These are phyloP conservation scores for Doryteuthis pealeii DNA, from an alignment of 1,140 invertebrate genomes.

Conservation along the genomic window DNA sequence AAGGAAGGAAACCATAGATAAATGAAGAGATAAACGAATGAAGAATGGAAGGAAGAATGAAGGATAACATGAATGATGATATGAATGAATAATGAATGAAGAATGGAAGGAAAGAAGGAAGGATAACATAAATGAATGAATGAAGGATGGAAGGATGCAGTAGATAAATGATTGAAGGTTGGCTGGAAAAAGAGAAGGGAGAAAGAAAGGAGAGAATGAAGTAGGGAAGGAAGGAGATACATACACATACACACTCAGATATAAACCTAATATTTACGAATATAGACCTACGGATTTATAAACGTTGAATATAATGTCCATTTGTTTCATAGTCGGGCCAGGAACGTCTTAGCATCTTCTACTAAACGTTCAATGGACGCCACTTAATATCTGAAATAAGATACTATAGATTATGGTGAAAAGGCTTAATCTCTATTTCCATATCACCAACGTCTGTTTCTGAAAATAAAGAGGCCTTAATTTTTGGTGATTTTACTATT, in stretches of 20 bases:
- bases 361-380: too few relatives aligned
- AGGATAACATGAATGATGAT: background rate
- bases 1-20: background rate
- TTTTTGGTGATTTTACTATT: too few relatives aligned
- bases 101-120: background rate
- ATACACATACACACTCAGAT: background rate
- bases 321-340: too few relatives aligned
- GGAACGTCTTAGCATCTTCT: too few relatives aligned
- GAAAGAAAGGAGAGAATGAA: background rate
- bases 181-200: background rate
- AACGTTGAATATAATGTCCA: too few relatives aligned
- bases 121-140: background rate
- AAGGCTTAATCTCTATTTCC: too few relatives aligned
- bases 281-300: background rate
- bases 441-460: too few relatives aligned
- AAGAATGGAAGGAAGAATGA: background rate
- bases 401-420: too few relatives aligned
- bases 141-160: background rate
- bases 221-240: background rate
- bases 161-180: too few relatives aligned
- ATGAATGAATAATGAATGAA: background rate
- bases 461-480: too few relatives aligned
- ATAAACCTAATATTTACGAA: background rate
- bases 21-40: background rate
- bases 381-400: too few relatives aligned